A percentile compares a stretch with the other conserved stretches of the same genome.
Conservation (phyloP, 2,888 invertebrate species). For the Parnassius mnemosyne region DNA sequence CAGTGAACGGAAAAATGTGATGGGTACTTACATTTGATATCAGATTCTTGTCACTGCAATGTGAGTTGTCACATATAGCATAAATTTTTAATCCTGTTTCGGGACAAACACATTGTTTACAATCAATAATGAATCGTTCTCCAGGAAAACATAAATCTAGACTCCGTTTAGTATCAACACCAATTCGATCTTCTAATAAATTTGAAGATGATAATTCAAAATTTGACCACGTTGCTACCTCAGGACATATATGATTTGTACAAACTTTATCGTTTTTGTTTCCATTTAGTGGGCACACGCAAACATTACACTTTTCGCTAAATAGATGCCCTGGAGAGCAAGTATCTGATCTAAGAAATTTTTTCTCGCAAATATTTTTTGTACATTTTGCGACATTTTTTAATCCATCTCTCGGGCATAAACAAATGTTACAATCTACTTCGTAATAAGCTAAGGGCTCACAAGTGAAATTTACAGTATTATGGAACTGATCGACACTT, state of each 20-base stretch:
- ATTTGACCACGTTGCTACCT: conserved; percentile 54
- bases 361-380: conserved; percentile 61
- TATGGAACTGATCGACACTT: conserved; percentile 28
- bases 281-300: conserved; percentile 67
- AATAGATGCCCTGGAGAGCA: conserved; percentile 63
- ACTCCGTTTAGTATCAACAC: conserved; percentile 42
- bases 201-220: conserved; percentile 49
- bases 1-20: neutral
- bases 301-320: conserved; percentile 67
- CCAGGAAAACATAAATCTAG: conserved; percentile 67
- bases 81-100: conserved; percentile 63
- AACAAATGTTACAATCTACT: conserved; percentile 70
- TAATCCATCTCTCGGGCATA: conserved; percentile 58
- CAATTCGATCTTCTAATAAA: conserved; percentile 41
- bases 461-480: conserved; percentile 47
- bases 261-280: conserved; percentile 57
- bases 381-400: conserved; percentile 72
- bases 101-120: conserved; percentile 68
- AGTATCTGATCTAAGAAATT: conserved; percentile 50
- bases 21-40: conserved; percentile 10
- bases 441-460: conserved; percentile 63
- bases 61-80: conserved; percentile 52
- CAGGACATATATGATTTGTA: conserved; percentile 53
- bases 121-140: conserved; percentile 61
- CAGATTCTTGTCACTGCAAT: conserved; percentile 42